Conservation (phyloP, 2,113 vertebrate species). For the Cyprinus carpio region DNA sequence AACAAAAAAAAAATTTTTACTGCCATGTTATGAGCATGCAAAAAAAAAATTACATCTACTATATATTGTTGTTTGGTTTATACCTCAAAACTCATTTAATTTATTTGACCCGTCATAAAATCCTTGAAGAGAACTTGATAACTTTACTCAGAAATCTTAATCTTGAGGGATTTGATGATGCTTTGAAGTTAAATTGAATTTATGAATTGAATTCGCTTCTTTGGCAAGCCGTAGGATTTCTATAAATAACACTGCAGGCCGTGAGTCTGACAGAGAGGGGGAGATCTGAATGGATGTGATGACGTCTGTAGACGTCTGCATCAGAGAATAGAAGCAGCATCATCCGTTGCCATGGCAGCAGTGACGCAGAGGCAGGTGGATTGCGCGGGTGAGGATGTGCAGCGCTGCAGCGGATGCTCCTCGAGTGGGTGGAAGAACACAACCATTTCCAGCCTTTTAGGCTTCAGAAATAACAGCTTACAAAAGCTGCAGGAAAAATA, state of each 20-base stretch:
- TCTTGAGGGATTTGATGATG: constrained; percentile 8
- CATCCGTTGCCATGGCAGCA: constrained; percentile 76
- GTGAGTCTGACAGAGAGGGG: neutral
- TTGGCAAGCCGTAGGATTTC: constrained; percentile 24
- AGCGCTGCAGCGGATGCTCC: constrained; percentile 26
- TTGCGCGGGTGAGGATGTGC: constrained; percentile 63
- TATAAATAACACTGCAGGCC: constrained; percentile 52
- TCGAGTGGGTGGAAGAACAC: constrained; percentile 60
- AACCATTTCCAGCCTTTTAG: neutral
- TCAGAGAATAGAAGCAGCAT: constrained; percentile 72
- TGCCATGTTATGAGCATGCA: neutral
- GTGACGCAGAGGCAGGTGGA: constrained; percentile 69
- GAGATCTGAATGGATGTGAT: constrained; percentile 54
- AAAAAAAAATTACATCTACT: too few relatives aligned
- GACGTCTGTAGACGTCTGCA: constrained; percentile 73
- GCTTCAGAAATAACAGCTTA: constrained; percentile 16
- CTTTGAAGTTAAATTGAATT: constrained; percentile 32
- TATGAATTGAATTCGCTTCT: constrained; percentile 40
- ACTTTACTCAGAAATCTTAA: constrained; percentile 16
- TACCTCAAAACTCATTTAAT: neutral
- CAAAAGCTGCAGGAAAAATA: constrained; percentile 50
- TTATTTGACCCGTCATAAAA: neutral
- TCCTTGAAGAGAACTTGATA: neutral
- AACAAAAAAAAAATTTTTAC: too few relatives aligned
- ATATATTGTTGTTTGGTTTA: too few relatives aligned